phyloP scores from a whole-genome alignment of 2,797 vertebrate genomes.

The Enteromius trimaculatus region DNA sequence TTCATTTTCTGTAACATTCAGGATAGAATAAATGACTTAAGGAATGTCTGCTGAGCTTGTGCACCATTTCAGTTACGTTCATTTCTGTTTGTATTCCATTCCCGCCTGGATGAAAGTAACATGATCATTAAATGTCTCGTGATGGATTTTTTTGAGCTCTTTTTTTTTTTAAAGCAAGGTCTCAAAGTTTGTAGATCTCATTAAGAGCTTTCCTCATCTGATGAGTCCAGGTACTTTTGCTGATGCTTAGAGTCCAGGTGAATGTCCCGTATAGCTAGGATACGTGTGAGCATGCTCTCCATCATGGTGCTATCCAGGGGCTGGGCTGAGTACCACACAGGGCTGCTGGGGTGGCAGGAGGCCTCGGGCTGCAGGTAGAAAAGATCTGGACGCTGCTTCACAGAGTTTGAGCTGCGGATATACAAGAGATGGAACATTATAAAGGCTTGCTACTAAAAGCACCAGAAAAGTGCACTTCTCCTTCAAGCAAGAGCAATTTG shows the following conservation, averaged over 20 bases:
- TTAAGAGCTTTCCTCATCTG: constrained; percentile 61
- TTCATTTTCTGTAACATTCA: constrained; percentile 28
- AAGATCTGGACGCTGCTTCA: constrained; percentile 85
- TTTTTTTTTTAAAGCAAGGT: constrained; percentile 20
- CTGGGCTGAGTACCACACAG: constrained; percentile 90
- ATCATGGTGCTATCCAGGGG: constrained; percentile 86
- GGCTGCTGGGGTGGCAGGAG: constrained; percentile 83
- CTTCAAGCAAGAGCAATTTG: background rate
- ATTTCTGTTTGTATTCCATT: constrained; percentile 9
- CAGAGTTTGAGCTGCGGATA: constrained; percentile 85
- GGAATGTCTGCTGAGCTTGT: constrained; percentile 30
- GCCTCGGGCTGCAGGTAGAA: constrained; percentile 95
- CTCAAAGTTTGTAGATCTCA: constrained; percentile 25
- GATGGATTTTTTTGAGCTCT: constrained; percentile 10
- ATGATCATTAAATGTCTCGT: constrained; percentile 24
- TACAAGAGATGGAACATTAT: background rate
- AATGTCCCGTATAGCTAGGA: constrained; percentile 91
- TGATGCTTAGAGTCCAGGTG: constrained; percentile 75
- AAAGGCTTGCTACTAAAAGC: background rate
- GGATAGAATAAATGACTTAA: constrained; percentile 6
- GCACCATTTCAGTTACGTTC: constrained; percentile 15
- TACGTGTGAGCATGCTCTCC: constrained; percentile 94
- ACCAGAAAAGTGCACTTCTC: background rate
- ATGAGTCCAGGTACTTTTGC: constrained; percentile 31
- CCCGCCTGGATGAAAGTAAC: constrained; percentile 41